Base-by-base conservation (phyloP, 2,888 invertebrate genomes). In the Thereva nobilitata region DNA sequence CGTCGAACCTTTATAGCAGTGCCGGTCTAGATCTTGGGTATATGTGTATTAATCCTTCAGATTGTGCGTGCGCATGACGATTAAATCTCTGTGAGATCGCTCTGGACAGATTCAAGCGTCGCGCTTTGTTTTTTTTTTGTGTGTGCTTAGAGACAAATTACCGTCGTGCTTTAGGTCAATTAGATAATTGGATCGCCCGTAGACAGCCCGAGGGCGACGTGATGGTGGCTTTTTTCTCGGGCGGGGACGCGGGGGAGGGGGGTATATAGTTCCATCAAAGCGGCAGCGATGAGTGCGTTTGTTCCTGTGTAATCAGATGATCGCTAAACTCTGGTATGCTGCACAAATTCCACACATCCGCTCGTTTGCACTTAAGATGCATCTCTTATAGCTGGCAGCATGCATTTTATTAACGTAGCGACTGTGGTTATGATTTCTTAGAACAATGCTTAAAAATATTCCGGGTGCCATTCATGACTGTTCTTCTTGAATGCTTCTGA, bases 61-160 rank as follows among this genome's bases (percentile, higher is more conserved):
- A 59, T 59, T 47, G 57, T 59, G 57, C 57, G 57, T 59, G 57
- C 57, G 57, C 57, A 47, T 10, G 45, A 45, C 9, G 57, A 59
- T 59, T 59, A 47, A 59, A 47, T 47, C 34, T 38, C 23, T 23
- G 23, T 23, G 23, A 23, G 23, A 23, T 23, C 23, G 1, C 23
- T 23, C 23, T 23, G 35, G 37, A 55, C 5, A 5, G 12, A 42
- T 35, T 44, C 9, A 45, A 40, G 54, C 37, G 35, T 42, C 8
- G 56, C 44, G 35, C 44, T 12, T 57, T 8, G 45, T 37, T 38
- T 59, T 59, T 59, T 34, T 57, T 57, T 57, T 45, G n/a, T 4
- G 10, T 47, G 7, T 23, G 23, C 23, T 23, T 23, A 23, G 23
- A 23, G 23, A 47, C 47, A 59, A 59, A 59, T 59, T 59, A 47